These are phyloP conservation scores for Drosophila glabriapex DNA, from an alignment of 2,888 invertebrate species.

Conservation along the genomic window DNA sequence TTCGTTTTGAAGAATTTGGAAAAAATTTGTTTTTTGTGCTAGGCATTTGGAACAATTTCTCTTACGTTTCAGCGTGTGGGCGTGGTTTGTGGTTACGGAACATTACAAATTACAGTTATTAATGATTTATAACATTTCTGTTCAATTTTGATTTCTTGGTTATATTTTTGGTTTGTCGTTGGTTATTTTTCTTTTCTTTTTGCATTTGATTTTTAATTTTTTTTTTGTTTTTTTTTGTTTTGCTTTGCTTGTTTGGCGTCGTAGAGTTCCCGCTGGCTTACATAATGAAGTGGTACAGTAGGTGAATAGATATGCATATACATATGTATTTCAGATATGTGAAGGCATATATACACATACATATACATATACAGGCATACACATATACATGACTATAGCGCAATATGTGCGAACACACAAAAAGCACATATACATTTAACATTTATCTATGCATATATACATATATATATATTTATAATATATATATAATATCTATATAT, in stretches of 20 bases:
- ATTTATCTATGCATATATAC: constrained; percentile 32
- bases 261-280: constrained; percentile 69
- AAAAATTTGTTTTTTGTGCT: constrained; percentile 30
- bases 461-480: constrained; percentile 19
- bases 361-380: constrained; percentile 35
- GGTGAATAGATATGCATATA: constrained; percentile 74
- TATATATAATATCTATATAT: constrained; percentile 14
- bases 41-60: constrained; percentile 60
- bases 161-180: constrained; percentile 48
- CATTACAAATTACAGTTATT: constrained; percentile 62
- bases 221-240: constrained; percentile 41
- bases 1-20: constrained; percentile 31
- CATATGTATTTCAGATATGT: constrained; percentile 57
- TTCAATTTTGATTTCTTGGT: constrained; percentile 61
- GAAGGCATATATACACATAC: constrained; percentile 48
- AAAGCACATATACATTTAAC: constrained; percentile 31
- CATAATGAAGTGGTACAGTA: constrained; percentile 79
- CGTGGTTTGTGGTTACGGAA: constrained; percentile 67
- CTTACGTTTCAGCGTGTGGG: constrained; percentile 70
- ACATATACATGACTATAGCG: constrained; percentile 39
- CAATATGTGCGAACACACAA: constrained; percentile 37
- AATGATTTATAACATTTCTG: constrained; percentile 76
- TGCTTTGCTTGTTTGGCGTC: constrained; percentile 61
- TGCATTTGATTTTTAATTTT: constrained; percentile 34
- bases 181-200: constrained; percentile 36